phyloP scores from a whole-genome alignment of 2,888 invertebrate species.

The Dyspetes luteomarginatus region DNA sequence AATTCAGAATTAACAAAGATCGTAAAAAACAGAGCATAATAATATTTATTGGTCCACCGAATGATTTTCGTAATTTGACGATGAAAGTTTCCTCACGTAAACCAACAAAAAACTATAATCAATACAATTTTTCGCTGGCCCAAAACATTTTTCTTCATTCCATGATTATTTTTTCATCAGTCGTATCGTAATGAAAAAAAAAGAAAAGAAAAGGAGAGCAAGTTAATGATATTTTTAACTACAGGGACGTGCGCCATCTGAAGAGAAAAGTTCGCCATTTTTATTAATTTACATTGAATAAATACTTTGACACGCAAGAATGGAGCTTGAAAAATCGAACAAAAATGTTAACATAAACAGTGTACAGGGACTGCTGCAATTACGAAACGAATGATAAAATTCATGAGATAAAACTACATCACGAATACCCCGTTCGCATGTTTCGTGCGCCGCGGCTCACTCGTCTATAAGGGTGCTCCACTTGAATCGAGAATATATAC shows the following conservation, averaged over 20 bases:
- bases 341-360: not conserved
- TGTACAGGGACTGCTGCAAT: not conserved
- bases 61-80: not conserved
- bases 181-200: no score
- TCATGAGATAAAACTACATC: conserved; percentile 33
- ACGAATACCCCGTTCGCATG: conserved; percentile 8
- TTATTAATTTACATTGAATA: no score
- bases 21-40: not conserved
- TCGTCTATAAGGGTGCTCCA: conserved; percentile 8
- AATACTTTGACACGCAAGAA: no score
- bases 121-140: no score
- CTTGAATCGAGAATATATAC: conserved; percentile 34
- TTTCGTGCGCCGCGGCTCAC: not conserved
- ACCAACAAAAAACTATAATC: no score
- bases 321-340: not conserved
- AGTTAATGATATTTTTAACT: no score
- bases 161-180: no score
- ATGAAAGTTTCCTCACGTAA: no score
- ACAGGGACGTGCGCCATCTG: no score
- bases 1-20: not conserved
- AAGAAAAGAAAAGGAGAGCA: no score
- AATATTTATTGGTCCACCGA: not conserved
- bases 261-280: no score
- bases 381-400: conserved; percentile 27
- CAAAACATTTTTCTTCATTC: no score